Base-by-base conservation (phyloP, 2,888 invertebrate genomes). In the Disparrhopalites patrizii region DNA sequence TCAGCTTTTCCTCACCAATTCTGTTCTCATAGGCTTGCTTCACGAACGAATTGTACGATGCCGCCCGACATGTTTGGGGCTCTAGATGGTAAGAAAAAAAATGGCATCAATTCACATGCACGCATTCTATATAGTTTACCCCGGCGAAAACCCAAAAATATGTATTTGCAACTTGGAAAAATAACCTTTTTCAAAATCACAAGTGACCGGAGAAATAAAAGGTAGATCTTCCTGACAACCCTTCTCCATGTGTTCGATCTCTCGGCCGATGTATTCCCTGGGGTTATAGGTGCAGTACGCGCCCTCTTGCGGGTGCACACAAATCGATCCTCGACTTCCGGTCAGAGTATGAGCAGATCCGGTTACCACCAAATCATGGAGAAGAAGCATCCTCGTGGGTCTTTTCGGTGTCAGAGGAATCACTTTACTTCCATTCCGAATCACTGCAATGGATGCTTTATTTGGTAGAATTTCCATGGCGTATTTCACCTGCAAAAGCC, bases 141-240 rank as follows among this genome's bases (percentile, higher is more conserved):
- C n/a, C n/a, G n/a, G n/a, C n/a, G n/a, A n/a, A n/a, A n/a, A n/a
- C n/a, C n/a, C n/a, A n/a, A n/a, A n/a, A n/a, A n/a, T 36, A 10
- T 36, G 15, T 15, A 13, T 36, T 15, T 15, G 15, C 15, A 10
- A 13, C 15, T 36, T n/a, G n/a, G n/a, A n/a, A n/a, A 10, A 36
- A 43, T 43, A 5, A 61, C 61, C 61, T 61, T 61, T 61, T 10
- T 47, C 47, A 33, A 51, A 51, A 31, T 20, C 61, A 47, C 61
- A 61, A 20, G 15, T 25, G 3, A 50, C 10, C 8, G 61, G 51
- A 15, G 31, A n/a, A 5, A 50, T 5, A 31, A 18, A 51, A 18
- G 61, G 61, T 28, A 51, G 2, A 23, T 61, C 61, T 18, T 47
- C 51, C 4, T 18, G 10, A 23, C 61, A 61, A 2, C 50, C 61